These are phyloP conservation scores for Ptychoptera albimana DNA, from an alignment of 2,888 invertebrate species.

Conservation along the genomic window DNA sequence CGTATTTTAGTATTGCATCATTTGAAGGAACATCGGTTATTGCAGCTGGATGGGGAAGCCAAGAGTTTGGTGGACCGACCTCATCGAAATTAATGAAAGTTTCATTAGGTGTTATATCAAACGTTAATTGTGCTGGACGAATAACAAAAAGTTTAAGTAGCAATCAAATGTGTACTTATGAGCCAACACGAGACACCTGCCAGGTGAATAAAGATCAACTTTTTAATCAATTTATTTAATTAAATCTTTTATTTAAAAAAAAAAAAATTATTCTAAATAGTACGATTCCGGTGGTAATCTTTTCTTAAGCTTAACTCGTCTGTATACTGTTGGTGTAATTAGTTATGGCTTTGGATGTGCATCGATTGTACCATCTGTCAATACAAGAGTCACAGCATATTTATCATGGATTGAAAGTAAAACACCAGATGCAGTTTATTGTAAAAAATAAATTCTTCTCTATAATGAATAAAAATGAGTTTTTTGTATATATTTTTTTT, in stretches of 20 bases:
- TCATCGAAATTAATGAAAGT: constrained; percentile 35
- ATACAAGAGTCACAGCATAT: constrained; percentile 33
- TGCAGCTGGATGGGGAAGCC: constrained; percentile 40
- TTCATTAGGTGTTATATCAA: constrained; percentile 31
- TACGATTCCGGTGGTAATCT: constrained; percentile 32
- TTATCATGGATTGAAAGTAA: constrained; percentile 31
- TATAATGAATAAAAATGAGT: background rate
- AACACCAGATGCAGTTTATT: background rate
- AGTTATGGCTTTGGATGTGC: constrained; percentile 33
- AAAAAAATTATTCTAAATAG: constrained; percentile 10
- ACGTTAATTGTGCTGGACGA: constrained; percentile 25
- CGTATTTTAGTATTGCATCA: constrained; percentile 1
- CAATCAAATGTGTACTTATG: constrained; percentile 33
- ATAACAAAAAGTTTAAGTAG: constrained; percentile 19
- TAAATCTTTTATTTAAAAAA: too few relatives aligned
- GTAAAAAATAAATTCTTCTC: background rate
- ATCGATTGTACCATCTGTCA: constrained; percentile 26
- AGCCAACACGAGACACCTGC: constrained; percentile 34
- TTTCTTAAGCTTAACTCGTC: constrained; percentile 28
- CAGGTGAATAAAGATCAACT: constrained; percentile 15
- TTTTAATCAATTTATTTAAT: background rate
- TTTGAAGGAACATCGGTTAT: constrained; percentile 11
- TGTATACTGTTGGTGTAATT: constrained; percentile 31
- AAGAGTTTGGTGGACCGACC: constrained; percentile 33
- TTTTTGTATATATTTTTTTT: background rate